Evolutionary conservation across 1,140 invertebrate species (phyloP).

Genomic region (Eurosta solidaginis): DNA sequence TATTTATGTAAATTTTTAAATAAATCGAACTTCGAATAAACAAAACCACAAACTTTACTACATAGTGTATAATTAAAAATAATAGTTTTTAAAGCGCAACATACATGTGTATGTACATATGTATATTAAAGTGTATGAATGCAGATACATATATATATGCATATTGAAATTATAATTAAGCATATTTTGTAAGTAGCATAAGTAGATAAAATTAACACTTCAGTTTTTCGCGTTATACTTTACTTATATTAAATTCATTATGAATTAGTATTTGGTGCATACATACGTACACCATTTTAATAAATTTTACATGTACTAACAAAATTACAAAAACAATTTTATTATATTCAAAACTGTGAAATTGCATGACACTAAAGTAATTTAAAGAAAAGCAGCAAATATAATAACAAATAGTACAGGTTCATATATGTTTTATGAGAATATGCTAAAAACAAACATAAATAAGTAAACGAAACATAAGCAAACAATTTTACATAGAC

Average conservation of each 20-base stretch:
- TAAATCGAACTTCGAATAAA: background rate
- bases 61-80: background rate
- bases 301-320: background rate
- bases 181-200: slow-evolving; percentile 5
- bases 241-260: slow-evolving; percentile 25
- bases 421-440: background rate
- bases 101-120: background rate
- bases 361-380: background rate
- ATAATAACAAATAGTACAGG: too few species aligned
- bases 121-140: too few species aligned
- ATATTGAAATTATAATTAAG: background rate
- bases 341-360: background rate
- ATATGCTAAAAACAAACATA: background rate
- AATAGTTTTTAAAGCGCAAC: slow-evolving; percentile 22
- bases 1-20: background rate
- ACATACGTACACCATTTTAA: too few species aligned
- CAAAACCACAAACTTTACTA: background rate
- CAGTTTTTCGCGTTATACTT: background rate
- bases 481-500: too few species aligned
- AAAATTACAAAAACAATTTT: slow-evolving; percentile 7
- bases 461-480: background rate
- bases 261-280: slow-evolving; percentile 18
- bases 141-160: too few species aligned
- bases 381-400: background rate
- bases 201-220: background rate